Base-by-base conservation (phyloP, 2,113 vertebrate species). In the Arenaria interpres region DNA sequence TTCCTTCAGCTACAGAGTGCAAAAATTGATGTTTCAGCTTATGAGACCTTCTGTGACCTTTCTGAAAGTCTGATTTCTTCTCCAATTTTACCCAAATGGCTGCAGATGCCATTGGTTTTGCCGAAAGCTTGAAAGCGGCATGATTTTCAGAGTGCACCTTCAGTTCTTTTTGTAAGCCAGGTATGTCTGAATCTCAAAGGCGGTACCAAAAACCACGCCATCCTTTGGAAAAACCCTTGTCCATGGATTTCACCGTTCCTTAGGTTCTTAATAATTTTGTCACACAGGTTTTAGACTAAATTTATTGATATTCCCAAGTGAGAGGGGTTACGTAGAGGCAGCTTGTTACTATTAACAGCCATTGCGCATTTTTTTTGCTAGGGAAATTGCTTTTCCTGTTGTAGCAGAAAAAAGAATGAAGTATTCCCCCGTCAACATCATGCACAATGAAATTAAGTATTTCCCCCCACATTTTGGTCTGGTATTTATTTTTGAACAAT, bases 61-160 rank as follows among this genome's bases (percentile, higher is more conserved):
- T 14, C 50, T 43, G 43, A n/a, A 41, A 7, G 22, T 12, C 39
- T 77, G 23, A 6, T 25, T 66, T 73, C 66, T 73, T 63, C 39
- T 32, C 28, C 32, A 10, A 1, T 41, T 59, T 68, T 30, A 5
- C 41, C 41, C 43, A 53, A 35, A 41, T 71, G 68, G 21, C 30
- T 71, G 18, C 10, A 54, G 39, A 24, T 25, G 53, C 14, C 56
- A 46, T 25, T 3, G 12, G 11, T n/a, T 79, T 64, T n/a, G 28
- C 32, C 37, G 45, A 39, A 67, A 88, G 30, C 46, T 50, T 53
- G 32, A 8, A 48, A 0, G 1, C 2, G 1, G 6, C 1, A 4
- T 67, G 67, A 68, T 59, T 80, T 82, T 57, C 33, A 22, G 32
- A 82, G 10, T 10, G 28, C 32, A 17, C 6, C 10, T 53, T 51